Evolutionary conservation across 2,797 vertebrate species (phyloP), one percentile per base, ranked within the genome.

Genomic region (Apogon talboti): DNA sequence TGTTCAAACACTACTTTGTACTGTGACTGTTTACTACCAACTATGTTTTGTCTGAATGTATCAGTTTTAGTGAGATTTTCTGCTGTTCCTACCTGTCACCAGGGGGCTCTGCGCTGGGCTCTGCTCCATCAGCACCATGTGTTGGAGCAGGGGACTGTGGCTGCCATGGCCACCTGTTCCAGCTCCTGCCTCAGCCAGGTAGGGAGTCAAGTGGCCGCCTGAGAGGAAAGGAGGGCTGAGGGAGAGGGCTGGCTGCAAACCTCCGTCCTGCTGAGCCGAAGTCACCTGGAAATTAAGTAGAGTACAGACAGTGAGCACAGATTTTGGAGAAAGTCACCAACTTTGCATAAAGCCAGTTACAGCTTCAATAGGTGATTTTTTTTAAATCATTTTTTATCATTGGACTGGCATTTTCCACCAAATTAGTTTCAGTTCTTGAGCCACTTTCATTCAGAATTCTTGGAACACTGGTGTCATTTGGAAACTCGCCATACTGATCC

Each of bases 51-150:
- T 2, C 2, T 24, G 21, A 24, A 24, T 24, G 21, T 2, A 24
- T 5, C 21, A 24, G 21, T 24, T 24, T 24, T 24, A 7, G 5
- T 57, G 1, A 55, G 50, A 56, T 9, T 3, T 14, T 1, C n/a
- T 6, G 1, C 2, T 44, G 1, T 57, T 48, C 62, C 28, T 91
- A 98, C 98, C 97, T 94, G 96, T 92, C 78, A 92, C 89, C 57
- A 98, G 92, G 40, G 96, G 93, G 0, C 95, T 95, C 90, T 96
- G 96, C 1, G 95, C 89, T 1, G 88, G 89, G 53, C 88, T 94
- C 89, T 96, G 97, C 83, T 99, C 98, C 93, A 99, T 93, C 1
- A 99, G 89, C 74, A 98, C 98, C 96, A 98, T 97, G 91, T 98
- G 97, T 74, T 97, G 97, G 49, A 98, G 93, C 15, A 98, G 95